Evolutionary conservation across 1,140 invertebrate species (phyloP), one percentile per base, ranked within the genome.

Genomic region (Drosophila persimilis): DNA sequence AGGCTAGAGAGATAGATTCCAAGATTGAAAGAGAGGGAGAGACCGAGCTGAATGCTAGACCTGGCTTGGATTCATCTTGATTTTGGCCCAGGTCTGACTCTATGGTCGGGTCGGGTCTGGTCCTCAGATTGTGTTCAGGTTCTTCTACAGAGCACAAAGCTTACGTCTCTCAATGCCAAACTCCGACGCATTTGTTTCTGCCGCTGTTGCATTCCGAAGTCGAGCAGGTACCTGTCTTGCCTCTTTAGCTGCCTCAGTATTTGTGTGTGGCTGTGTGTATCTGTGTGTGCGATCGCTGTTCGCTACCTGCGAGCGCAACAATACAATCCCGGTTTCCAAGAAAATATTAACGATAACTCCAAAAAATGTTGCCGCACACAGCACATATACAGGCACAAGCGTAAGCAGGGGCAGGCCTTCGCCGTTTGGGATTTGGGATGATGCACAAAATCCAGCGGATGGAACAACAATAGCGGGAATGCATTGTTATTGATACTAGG

Each of bases 311-410:
- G 60, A 63, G 66, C 60, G 47, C 66, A 69, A 69, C 77, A 88
- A 67, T 72, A 74, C 69, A 79, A 86, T 86, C 83, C 78, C 78
- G 75, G 66, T 86, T 85, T 86, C 83, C 83, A 88, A 80, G 83
- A 86, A 86, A 88, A 88, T 89, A 86, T 76, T 83, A 86, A 88
- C 84, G 83, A 89, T 83, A 86, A 83, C 83, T 83, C 63, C 73
- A 83, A 83, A 81, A 86, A 65, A 89, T 53, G 59, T 83, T 84
- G 84, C 84, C 65, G 69, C 84, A 84, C 75, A 70, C 64, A 57
- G 39, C 46, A 61, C 59, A 60, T 51, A 75, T 50, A 50, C 24
- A 39, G 39, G 22, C 13, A 51, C n/a, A 20, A 43, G 24, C 43
- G 11, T 4, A 39, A 11, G 35, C 35, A 5, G 9, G 11, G 35